These are phyloP conservation scores for Acanthoscelides obtectus DNA, from an alignment of 2,888 invertebrate genomes.

Conservation along the genomic window DNA sequence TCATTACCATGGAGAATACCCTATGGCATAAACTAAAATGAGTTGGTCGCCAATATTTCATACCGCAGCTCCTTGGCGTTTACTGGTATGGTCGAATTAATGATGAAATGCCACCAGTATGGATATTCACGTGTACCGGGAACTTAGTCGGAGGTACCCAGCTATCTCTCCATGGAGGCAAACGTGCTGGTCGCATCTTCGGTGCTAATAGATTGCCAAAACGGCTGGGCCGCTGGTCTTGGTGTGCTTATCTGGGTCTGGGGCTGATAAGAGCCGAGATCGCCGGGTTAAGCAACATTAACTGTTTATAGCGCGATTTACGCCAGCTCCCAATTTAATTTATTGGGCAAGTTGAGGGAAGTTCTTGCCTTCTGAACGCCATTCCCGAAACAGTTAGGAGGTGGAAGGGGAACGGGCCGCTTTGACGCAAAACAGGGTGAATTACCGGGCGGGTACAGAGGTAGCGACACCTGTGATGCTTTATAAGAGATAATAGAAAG, in stretches of 20 bases:
- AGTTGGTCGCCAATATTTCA: too few relatives aligned
- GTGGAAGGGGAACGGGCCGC: background rate
- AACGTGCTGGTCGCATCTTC: background rate
- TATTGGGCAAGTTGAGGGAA: slow-evolving; percentile 29
- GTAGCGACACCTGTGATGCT: too few relatives aligned
- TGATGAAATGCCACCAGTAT: background rate
- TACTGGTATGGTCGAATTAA: too few relatives aligned
- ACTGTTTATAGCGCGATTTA: slow-evolving; percentile 42
- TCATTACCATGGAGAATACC: too few relatives aligned
- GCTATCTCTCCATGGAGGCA: background rate
- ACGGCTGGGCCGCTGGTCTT: background rate
- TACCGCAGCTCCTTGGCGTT: too few relatives aligned
- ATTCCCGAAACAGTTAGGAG: background rate
- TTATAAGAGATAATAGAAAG: too few relatives aligned
- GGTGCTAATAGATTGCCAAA: background rate
- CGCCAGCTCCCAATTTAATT: slow-evolving; percentile 25
- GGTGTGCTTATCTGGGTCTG: background rate
- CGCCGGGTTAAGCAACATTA: slow-evolving; percentile 49
- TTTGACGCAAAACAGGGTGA: background rate
- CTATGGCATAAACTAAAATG: too few relatives aligned
- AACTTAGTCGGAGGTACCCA: background rate
- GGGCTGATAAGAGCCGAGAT: slow-evolving; percentile 41
- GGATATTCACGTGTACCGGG: background rate
- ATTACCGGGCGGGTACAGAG: background rate
- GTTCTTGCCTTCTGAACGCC: slow-evolving; percentile 5